phyloP scores from a whole-genome alignment of 1,140 invertebrate genomes.

The Macrobrachium rosenbergii region DNA sequence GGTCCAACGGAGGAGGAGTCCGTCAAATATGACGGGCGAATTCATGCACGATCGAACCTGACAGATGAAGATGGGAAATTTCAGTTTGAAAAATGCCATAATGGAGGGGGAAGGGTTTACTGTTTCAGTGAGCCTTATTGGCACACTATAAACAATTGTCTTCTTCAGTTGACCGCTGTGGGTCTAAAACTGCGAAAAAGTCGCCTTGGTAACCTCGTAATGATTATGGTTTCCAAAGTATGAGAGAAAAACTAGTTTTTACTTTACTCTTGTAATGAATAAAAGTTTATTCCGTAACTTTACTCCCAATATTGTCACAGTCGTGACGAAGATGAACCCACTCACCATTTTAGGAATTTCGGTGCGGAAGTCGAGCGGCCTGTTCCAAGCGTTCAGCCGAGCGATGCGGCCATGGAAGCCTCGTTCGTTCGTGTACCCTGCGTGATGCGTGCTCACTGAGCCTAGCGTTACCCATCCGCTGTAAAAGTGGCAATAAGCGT shows the following conservation, averaged over 20 bases:
- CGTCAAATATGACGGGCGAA: slow-evolving; percentile 89
- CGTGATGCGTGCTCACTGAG: slow-evolving; percentile 78
- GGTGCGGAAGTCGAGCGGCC: slow-evolving; percentile 88
- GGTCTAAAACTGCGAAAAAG: too few species aligned
- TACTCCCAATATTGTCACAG: too few species aligned
- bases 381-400: slow-evolving; percentile 94
- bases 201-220: too few species aligned
- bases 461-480: slow-evolving; percentile 94
- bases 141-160: too few species aligned
- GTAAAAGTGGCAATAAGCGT: slow-evolving; percentile 67
- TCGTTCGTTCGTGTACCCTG: slow-evolving; percentile 80
- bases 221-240: neutral
- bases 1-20: slow-evolving; percentile 90
- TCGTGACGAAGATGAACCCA: slow-evolving; percentile 10
- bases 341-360: slow-evolving; percentile 89
- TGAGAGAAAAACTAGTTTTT: too few species aligned
- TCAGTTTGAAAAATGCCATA: neutral
- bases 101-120: slow-evolving; percentile 68
- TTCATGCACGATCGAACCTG: slow-evolving; percentile 80
- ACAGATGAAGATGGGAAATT: too few species aligned
- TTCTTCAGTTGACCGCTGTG: too few species aligned
- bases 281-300: too few species aligned
- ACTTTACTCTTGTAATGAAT: too few species aligned
- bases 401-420: slow-evolving; percentile 96
- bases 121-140: too few species aligned